phyloP scores from a whole-genome alignment of 2,888 invertebrate species.

The Clanis bilineata region DNA sequence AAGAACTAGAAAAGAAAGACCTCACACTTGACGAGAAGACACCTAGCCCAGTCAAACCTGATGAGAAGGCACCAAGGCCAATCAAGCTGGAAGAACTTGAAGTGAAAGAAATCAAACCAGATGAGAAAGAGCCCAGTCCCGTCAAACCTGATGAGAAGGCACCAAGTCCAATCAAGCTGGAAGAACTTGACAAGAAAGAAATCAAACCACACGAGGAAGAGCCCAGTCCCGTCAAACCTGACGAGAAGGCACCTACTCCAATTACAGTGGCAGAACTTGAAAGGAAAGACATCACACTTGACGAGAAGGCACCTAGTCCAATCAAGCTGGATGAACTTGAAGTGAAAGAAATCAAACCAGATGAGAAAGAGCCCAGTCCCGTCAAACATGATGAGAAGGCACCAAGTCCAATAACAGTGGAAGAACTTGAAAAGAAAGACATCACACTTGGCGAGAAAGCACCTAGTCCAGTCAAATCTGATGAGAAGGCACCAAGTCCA shows the following conservation, averaged over 20 bases:
- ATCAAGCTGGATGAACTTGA: slow-evolving; percentile 11
- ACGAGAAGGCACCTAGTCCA: slow-evolving; percentile 14
- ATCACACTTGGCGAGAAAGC: background rate
- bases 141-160: no score
- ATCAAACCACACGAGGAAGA: slow-evolving; percentile 18
- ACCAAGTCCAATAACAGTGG: background rate
- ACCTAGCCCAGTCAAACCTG: background rate
- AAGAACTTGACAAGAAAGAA: background rate
- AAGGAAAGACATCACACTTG: slow-evolving; percentile 13
- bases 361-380: slow-evolving; percentile 18
- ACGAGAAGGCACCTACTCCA: background rate
- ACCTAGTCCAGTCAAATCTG: slow-evolving; percentile 13
- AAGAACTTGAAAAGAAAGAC: slow-evolving; percentile 15
- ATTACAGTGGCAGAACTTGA: slow-evolving; percentile 8
- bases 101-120: slow-evolving; percentile 17
- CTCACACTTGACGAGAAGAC: slow-evolving; percentile 11
- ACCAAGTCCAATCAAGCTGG: slow-evolving; percentile 18
- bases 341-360: slow-evolving; percentile 5
- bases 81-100: no score
- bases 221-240: slow-evolving; percentile 13
- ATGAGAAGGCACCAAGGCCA: background rate
- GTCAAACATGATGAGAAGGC: slow-evolving; percentile 9
- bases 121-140: slow-evolving; percentile 24
- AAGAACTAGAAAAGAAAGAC: background rate
- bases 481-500: slow-evolving; percentile 20